Evolutionary conservation across 2,888 invertebrate species (phyloP), one percentile per base, ranked within the genome.

Genomic region (Melitaea athalia): DNA sequence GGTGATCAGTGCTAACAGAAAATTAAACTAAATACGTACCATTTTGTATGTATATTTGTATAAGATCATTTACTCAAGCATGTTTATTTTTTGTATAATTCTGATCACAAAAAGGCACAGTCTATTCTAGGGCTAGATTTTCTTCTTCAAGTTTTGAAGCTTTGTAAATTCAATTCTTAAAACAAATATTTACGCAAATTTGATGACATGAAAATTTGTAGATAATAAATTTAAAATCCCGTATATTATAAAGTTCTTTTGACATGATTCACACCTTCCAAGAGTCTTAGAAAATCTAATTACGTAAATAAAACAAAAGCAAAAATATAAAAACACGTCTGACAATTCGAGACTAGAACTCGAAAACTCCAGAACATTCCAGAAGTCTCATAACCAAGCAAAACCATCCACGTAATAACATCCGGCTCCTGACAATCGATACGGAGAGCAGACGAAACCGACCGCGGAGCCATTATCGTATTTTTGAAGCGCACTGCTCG

Each of bases 401-500:
- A 57, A 57, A 57, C 57, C 38, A 57, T 57, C 57, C 57, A 57
- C 57, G 57, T 57, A 57, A 57, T 42, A 72, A 73, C 72, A 74
- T 69, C 69, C 47, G 53, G 49, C 45, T 63, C 64, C 67, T 65
- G 70, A 76, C 76, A 85, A 85, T 85, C 86, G 85, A 86, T 85
- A 78, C 73, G 61, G 70, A 71, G 72, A 74, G 73, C 75, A 85
- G 81, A 83, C 81, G 80, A 76, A 77, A 77, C 81, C 79, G 75
- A 70, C 74, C 77, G 75, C 78, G 78, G 74, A 65, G 57, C 83
- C 81, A 87, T 88, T 88, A 88, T 84, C 87, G 85, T 88, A 88
- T 89, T 87, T 89, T 84, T 85, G 85, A 83, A 77, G 78, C 81
- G 82, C 76, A 66, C 83, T 68, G 81, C 79, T 73, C 78, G 74